Evolutionary conservation across 2,888 invertebrate species (phyloP).

Genomic region (Phragmatobia fuliginosa): DNA sequence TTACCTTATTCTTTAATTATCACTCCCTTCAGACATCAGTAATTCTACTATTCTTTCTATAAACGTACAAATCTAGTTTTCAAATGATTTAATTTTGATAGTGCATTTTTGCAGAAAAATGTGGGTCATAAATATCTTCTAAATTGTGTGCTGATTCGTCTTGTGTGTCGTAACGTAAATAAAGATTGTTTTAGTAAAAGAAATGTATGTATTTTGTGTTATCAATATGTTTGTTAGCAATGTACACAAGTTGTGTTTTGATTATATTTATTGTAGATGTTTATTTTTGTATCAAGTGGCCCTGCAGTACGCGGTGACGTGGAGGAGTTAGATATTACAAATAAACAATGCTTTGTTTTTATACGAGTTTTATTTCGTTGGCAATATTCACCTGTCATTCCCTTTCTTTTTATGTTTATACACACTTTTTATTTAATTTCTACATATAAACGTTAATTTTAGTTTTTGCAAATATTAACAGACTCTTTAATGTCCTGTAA

Average conservation of each 20-base stretch:
- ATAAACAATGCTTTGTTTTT: constrained; percentile 53
- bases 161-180: not conserved
- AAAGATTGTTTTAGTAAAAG: not conserved
- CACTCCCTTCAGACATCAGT: no score
- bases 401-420: no score
- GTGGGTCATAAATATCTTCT: not conserved
- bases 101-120: not conserved
- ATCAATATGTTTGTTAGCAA: constrained; percentile 8
- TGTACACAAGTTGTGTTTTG: constrained; percentile 25
- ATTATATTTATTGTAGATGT: constrained; percentile 82
- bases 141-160: not conserved
- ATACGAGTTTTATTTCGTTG: constrained; percentile 32
- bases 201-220: not conserved
- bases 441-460: no score
- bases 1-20: no score
- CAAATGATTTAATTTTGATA: not conserved
- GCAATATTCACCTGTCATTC: not conserved
- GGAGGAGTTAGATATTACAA: constrained; percentile 47
- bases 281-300: constrained; percentile 80
- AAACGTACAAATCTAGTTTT: not conserved
- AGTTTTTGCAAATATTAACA: no score
- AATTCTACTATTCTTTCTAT: not conserved
- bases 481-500: no score
- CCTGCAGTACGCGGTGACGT: constrained; percentile 65
- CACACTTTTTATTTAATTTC: no score